phyloP scores from a whole-genome alignment of 1,140 invertebrate species.

The Metopolophium dirhodum region DNA sequence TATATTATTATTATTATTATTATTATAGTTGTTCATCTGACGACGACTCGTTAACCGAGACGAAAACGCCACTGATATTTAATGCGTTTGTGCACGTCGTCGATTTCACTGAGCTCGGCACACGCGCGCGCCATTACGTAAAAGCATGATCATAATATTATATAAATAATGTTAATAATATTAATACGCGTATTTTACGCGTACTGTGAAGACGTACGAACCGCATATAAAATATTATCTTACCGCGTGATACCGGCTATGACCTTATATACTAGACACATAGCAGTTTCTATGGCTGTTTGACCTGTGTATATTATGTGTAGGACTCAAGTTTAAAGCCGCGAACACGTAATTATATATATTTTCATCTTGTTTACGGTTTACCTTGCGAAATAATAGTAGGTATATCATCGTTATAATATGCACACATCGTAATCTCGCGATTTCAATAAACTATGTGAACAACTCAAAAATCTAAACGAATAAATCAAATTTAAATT shows the following conservation, averaged over 20 bases:
- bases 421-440: neutral
- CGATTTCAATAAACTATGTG: neutral
- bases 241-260: neutral
- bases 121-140: neutral
- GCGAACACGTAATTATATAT: neutral
- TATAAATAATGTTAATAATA: neutral
- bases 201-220: neutral
- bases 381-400: neutral
- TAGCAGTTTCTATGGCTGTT: neutral
- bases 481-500: neutral
- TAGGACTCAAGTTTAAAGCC: neutral
- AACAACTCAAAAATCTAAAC: neutral
- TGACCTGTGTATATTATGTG: too few species aligned
- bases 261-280: neutral
- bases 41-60: neutral
- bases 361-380: neutral
- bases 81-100: neutral
- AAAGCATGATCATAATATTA: neutral
- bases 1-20: neutral
- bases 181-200: neutral
- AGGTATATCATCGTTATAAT: neutral
- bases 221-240: neutral
- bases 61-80: neutral
- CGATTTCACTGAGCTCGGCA: neutral
- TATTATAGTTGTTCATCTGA: neutral